A percentile compares a stretch with the other conserved stretches of the same genome.
Evolutionary conservation across 2,797 vertebrate genomes (phyloP).

Genomic region (Microhierax caerulescens): DNA sequence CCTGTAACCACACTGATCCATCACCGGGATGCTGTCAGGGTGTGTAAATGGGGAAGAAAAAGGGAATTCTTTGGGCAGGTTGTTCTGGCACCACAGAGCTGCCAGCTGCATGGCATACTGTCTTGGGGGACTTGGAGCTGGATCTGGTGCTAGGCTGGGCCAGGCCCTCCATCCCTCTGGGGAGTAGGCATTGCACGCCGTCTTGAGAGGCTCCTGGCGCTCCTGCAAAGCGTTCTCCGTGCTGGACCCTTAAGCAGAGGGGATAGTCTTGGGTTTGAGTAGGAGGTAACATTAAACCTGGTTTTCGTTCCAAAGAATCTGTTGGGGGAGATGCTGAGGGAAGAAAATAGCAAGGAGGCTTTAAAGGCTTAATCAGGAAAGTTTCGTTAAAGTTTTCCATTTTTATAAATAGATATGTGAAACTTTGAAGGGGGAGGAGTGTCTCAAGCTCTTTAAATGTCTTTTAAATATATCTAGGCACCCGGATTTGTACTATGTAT

Average conservation of each 20-base stretch:
- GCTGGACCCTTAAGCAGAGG: not conserved
- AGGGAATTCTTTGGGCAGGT: not conserved
- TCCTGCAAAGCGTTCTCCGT: not conserved
- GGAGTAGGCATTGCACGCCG: fast-evolving
- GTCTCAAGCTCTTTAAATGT: not conserved
- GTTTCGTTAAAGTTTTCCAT: not conserved
- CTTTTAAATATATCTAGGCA: not conserved
- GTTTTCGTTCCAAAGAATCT: not conserved
- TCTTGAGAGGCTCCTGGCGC: not conserved
- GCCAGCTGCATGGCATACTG: not conserved
- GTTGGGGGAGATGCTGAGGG: not conserved
- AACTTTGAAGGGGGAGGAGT: not conserved
- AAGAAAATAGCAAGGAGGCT: not conserved
- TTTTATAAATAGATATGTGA: not conserved
- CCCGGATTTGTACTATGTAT: not conserved
- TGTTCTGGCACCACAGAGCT: not conserved
- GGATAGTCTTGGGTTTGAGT: not conserved
- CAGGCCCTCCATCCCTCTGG: not conserved
- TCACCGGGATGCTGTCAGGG: not conserved
- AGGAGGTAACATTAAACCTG: not conserved
- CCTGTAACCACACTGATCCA: fast-evolving
- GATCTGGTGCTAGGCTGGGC: not conserved
- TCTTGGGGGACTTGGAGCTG: not conserved
- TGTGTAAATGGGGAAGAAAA: not conserved
- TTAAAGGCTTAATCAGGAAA: not conserved